phyloP scores from a whole-genome alignment of 2,888 invertebrate genomes.

The Campoplex nolae region DNA sequence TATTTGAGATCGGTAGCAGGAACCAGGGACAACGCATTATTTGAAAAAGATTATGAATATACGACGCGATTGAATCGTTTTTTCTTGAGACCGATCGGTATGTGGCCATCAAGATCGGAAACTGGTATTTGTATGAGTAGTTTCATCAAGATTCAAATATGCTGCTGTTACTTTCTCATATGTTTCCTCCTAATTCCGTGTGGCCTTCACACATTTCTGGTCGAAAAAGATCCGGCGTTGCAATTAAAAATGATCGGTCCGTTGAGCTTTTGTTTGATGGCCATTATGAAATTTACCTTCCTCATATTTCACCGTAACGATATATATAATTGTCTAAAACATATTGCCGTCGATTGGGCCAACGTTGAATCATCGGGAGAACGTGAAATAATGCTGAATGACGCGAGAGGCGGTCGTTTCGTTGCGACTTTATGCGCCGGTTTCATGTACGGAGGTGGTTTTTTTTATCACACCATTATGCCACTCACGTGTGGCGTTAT shows the following conservation, averaged over 20 bases:
- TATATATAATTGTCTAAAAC: slow-evolving; percentile 72
- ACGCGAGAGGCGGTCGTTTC: slow-evolving; percentile 73
- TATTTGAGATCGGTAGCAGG: not conserved
- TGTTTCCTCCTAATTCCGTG: slow-evolving; percentile 73
- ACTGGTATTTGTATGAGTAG: slow-evolving; percentile 43
- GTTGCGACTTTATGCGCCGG: slow-evolving; percentile 72
- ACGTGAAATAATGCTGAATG: slow-evolving; percentile 72
- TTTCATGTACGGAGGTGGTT: slow-evolving; percentile 78
- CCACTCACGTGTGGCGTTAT: slow-evolving; percentile 73
- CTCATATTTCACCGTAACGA: slow-evolving; percentile 68
- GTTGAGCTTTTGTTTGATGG: slow-evolving; percentile 75
- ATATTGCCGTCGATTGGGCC: slow-evolving; percentile 75
- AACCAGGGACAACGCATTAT: not conserved
- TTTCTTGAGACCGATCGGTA: slow-evolving; percentile 70
- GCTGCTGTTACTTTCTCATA: slow-evolving; percentile 70
- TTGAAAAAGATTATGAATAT: slow-evolving; percentile 60
- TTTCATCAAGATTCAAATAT: slow-evolving; percentile 47
- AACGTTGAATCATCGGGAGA: slow-evolving; percentile 59
- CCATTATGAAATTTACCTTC: slow-evolving; percentile 73
- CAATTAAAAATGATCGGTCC: slow-evolving; percentile 75
- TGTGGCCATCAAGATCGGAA: slow-evolving; percentile 67
- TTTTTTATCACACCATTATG: slow-evolving; percentile 78
- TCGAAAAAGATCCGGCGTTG: slow-evolving; percentile 68
- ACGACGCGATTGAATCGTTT: slow-evolving; percentile 68
- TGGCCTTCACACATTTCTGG: slow-evolving; percentile 69